These are phyloP conservation scores for Anomalospiza imberbis DNA, from an alignment of 2,797 vertebrate species.

Conservation along the genomic window DNA sequence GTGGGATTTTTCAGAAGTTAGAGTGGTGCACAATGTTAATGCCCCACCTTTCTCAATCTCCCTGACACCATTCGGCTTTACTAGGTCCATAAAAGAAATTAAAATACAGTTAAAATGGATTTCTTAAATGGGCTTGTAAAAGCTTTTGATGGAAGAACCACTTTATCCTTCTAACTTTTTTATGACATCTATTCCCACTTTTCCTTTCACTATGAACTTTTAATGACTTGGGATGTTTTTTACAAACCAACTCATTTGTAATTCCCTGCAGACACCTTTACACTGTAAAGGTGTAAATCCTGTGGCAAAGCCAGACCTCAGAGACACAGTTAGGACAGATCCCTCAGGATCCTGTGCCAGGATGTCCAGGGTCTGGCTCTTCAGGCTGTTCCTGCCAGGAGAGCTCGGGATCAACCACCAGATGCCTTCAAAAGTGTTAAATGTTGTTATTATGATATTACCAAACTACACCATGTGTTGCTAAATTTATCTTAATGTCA, in stretches of 20 bases:
- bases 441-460: not conserved
- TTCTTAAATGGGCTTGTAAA: conserved; percentile 28
- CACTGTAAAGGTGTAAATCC: fast-evolving
- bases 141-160: conserved; percentile 21
- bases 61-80: not conserved
- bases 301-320: not conserved
- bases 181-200: not conserved
- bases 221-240: not conserved
- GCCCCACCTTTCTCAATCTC: not conserved
- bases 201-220: conserved; percentile 1
- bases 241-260: not conserved
- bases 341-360: not conserved
- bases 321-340: not conserved
- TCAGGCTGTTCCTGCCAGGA: not conserved
- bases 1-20: not conserved
- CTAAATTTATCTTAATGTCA: not conserved
- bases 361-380: fast-evolving
- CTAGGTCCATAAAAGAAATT: conserved; percentile 42
- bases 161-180: conserved; percentile 48
- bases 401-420: fast-evolving
- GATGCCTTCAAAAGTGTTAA: fast-evolving
- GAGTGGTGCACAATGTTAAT: not conserved
- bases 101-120: conserved; percentile 36
- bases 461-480: fast-evolving
- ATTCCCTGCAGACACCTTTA: not conserved